Evolutionary conservation across 2,888 invertebrate species (phyloP).

Genomic region (Pilophorus perplexus): DNA sequence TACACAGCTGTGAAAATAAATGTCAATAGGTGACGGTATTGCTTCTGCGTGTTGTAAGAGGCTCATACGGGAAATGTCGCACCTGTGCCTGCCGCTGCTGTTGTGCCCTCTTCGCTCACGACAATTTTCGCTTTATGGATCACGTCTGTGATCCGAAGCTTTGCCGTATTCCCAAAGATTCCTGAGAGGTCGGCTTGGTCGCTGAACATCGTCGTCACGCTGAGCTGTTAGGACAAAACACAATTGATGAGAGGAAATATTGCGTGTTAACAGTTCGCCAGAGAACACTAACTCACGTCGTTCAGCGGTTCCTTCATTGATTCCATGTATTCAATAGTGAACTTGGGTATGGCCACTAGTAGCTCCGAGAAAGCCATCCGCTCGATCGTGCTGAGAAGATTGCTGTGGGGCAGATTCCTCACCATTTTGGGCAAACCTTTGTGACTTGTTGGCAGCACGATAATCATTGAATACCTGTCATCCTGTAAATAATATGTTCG

Average conservation of each 20-base stretch:
- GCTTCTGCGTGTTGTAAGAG: not conserved
- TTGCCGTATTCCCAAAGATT: slow-evolving; percentile 53
- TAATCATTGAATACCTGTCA: slow-evolving; percentile 61
- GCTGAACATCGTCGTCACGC: slow-evolving; percentile 60
- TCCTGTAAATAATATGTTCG: too few relatives aligned
- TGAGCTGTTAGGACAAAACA: slow-evolving; percentile 56
- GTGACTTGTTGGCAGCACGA: slow-evolving; percentile 58
- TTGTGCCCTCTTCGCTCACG: slow-evolving; percentile 65
- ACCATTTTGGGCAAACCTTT: slow-evolving; percentile 57
- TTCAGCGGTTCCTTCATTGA: slow-evolving; percentile 20
- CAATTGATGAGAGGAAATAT: not conserved
- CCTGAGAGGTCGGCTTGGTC: slow-evolving; percentile 59
- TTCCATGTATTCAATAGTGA: slow-evolving; percentile 59
- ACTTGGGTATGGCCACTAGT: slow-evolving; percentile 60
- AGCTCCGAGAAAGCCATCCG: slow-evolving; percentile 57
- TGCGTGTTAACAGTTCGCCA: not conserved
- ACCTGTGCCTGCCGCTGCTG: slow-evolving; percentile 63
- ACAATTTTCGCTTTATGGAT: slow-evolving; percentile 64
- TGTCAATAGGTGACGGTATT: not conserved
- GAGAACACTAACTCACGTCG: not conserved
- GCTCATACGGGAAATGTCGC: too few relatives aligned
- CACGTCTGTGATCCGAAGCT: slow-evolving; percentile 56
- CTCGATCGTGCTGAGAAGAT: slow-evolving; percentile 56
- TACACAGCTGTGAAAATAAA: slow-evolving; percentile 48
- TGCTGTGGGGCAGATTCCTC: slow-evolving; percentile 59